Evolutionary conservation across 1,140 invertebrate species (phyloP).

Genomic region (Pachypsylla venusta): DNA sequence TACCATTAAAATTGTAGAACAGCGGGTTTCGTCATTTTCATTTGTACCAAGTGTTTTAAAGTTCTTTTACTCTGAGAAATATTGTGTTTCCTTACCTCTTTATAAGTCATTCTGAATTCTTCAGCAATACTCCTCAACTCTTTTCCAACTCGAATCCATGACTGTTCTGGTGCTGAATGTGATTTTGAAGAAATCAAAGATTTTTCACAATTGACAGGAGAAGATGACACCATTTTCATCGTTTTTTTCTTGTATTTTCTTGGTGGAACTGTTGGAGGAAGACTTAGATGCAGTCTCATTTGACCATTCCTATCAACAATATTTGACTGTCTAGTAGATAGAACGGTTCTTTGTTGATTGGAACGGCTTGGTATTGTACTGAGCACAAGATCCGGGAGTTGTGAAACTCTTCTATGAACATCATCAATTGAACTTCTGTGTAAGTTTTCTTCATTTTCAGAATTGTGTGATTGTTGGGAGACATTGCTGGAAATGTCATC

Average conservation of each 20-base stretch:
- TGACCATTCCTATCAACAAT: too few species aligned
- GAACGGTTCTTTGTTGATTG: not conserved
- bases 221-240: not conserved
- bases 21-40: too few species aligned
- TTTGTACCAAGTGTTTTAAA: too few species aligned
- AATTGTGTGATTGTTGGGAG: not conserved
- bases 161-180: not conserved
- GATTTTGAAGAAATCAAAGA: not conserved
- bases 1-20: too few species aligned
- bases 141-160: slow-evolving; percentile 10
- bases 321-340: not conserved
- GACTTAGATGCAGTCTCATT: not conserved
- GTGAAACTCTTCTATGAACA: not conserved
- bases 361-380: slow-evolving; percentile 4
- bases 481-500: not conserved
- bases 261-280: not conserved
- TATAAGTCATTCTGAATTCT: not conserved
- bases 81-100: slow-evolving; percentile 13
- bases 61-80: too few species aligned
- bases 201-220: not conserved
- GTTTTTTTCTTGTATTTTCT: slow-evolving; percentile 1
- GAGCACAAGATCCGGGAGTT: not conserved
- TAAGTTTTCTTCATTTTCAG: not conserved
- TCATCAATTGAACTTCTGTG: not conserved
- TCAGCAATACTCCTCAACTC: slow-evolving; percentile 11